Base-by-base conservation (phyloP, 2,113 vertebrate species). In the Ceratotherium simum region DNA sequence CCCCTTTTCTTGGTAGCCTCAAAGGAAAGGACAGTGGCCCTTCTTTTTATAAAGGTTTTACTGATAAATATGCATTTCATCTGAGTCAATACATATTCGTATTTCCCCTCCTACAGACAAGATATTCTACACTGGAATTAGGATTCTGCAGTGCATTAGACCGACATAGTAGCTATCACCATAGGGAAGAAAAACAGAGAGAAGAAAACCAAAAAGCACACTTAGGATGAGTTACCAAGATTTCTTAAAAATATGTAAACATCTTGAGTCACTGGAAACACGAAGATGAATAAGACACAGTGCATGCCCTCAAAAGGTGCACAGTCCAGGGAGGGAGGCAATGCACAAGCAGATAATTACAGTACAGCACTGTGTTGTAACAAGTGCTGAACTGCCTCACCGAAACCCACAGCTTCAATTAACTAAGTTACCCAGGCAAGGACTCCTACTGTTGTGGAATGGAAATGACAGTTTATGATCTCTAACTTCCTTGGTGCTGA, bases 361-460 rank as follows among this genome's bases (percentile, higher is more conserved):
- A 36, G 11, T 4, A 72, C 6, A 56, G 7, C 1, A 0, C 62
- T 67, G 62, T 20, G 11, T 60, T 14, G 4, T 70, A n/a, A 0
- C 25, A 73, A 51, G 18, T 33, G 33, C 33, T 76, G 75, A 86
- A 20, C 18, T 1, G 21, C 65, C 67, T 94, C 75, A 54, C 0
- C 76, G 54, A 65, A 46, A 20, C 65, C 56, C 73, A 9, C 46
- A 51, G 5, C 87, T 90, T 86, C 79, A 42, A 31, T 76, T 84
- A 82, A 69, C 51, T 72, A 33, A 56, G 13, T 51, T 92, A 39
- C 29, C 9, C 2, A 65, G 29, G 9, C 58, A 84, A 85, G 62
- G 51, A 39, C 25, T 79, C 56, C 78, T 46, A n/a, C 10, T 8
- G 0, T 1, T n/a, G 18, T 42, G 18, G 62, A 70, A 73, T 6